Evolutionary conservation across 2,797 vertebrate species (phyloP).

Genomic region (Mallotus villosus): DNA sequence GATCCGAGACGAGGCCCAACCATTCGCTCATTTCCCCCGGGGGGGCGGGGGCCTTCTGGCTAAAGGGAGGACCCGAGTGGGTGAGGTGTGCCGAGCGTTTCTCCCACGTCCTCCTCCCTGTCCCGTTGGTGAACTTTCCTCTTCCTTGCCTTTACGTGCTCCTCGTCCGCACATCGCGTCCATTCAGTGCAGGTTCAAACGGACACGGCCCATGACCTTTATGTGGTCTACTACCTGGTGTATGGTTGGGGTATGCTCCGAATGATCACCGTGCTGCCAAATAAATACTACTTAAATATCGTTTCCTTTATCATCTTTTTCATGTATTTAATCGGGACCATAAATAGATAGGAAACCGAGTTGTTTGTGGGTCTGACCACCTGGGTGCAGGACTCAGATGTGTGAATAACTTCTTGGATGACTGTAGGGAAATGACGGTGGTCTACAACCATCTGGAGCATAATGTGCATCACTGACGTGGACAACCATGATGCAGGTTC

Average conservation of each 20-base stretch:
- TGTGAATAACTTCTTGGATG: not conserved
- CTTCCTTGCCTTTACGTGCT: constrained; percentile 48
- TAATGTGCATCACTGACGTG: constrained; percentile 23
- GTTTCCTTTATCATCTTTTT: not conserved
- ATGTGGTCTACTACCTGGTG: not conserved
- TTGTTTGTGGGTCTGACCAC: no score
- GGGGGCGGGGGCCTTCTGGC: constrained; percentile 36
- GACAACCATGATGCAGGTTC: constrained; percentile 26
- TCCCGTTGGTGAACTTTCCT: constrained; percentile 66
- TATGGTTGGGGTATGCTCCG: not conserved
- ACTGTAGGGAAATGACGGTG: not conserved
- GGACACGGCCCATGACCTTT: not conserved
- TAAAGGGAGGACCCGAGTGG: constrained; percentile 72
- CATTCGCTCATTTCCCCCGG: constrained; percentile 84
- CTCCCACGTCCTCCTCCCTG: constrained; percentile 41
- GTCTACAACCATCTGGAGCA: constrained; percentile 28
- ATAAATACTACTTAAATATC: not conserved
- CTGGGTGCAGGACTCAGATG: not conserved
- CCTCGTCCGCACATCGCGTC: constrained; percentile 1
- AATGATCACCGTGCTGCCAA: not conserved
- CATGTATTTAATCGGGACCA: no score
- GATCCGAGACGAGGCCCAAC: constrained; percentile 84
- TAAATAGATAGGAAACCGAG: no score
- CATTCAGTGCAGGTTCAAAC: not conserved
- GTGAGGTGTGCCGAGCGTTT: constrained; percentile 82